Percentiles rank a stretch among this genome's conserved stretches.
phyloP scores from a whole-genome alignment of 1,140 invertebrate species.

The Hyles euphorbiae region DNA sequence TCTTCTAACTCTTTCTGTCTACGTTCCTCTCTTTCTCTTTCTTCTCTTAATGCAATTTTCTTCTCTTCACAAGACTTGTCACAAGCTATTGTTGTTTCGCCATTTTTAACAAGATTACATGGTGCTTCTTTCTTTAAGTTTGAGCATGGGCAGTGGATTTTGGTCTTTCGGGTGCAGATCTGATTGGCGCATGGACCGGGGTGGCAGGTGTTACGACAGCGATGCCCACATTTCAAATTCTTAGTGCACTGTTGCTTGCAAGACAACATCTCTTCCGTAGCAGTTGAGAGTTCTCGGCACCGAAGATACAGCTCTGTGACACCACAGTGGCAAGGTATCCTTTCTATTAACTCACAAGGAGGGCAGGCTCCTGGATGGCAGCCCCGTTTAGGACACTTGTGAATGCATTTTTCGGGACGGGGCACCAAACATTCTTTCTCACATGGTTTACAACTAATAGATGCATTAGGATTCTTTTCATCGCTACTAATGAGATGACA shows the following conservation, averaged over 20 bases:
- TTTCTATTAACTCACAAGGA: constrained; percentile 83
- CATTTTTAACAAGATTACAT: constrained; percentile 79
- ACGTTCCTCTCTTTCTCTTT: constrained; percentile 73
- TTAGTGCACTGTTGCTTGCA: constrained; percentile 92
- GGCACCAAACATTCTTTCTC: constrained; percentile 80
- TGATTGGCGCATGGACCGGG: constrained; percentile 82
- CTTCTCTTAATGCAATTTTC: constrained; percentile 72
- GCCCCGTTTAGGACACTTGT: constrained; percentile 80
- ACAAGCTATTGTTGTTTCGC: constrained; percentile 76
- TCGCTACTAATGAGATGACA: constrained; percentile 82
- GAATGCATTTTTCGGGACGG: constrained; percentile 85
- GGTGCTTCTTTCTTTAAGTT: constrained; percentile 85
- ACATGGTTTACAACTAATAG: constrained; percentile 81
- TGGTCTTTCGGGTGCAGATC: constrained; percentile 87
- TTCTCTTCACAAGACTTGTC: constrained; percentile 79
- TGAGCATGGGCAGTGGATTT: constrained; percentile 86
- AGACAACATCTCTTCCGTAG: constrained; percentile 77
- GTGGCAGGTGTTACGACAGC: constrained; percentile 87
- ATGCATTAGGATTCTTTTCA: constrained; percentile 61
- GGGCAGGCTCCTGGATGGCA: constrained; percentile 86
- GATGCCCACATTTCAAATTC: constrained; percentile 85
- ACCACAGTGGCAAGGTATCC: constrained; percentile 87
- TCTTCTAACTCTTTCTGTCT: constrained; percentile 78
- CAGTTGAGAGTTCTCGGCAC: constrained; percentile 80
- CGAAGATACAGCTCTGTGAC: constrained; percentile 83